Conservation (phyloP, 2,113 vertebrate genomes). For the Mus musculus region DNA sequence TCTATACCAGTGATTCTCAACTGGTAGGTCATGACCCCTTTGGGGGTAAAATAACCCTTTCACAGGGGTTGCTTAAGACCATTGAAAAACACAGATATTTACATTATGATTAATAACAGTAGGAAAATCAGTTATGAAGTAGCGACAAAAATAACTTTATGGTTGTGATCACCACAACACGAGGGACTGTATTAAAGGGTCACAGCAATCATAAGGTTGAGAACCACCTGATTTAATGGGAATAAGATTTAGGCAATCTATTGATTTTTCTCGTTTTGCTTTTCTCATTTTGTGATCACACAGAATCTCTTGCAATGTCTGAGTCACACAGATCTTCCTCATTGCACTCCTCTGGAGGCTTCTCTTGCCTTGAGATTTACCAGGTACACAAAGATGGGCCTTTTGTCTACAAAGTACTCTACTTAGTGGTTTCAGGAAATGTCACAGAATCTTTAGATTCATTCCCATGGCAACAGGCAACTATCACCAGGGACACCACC, state of each 20-base stretch:
- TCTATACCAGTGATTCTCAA: neutral
- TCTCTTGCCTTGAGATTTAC: neutral
- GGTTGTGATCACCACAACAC: neutral
- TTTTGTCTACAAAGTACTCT: slow-evolving; percentile 63
- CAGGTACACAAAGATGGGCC: slow-evolving; percentile 34
- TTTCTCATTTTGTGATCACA: neutral
- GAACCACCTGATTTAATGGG: neutral
- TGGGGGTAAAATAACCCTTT: neutral
- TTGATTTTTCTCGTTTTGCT: slow-evolving; percentile 14
- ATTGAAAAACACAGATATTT: neutral
- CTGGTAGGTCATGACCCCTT: neutral
- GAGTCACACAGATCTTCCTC: neutral
- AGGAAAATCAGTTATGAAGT: neutral
- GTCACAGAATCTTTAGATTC: slow-evolving; percentile 62
- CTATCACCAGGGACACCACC: neutral
- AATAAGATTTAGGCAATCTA: neutral
- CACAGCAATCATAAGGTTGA: neutral
- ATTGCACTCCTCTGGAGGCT: neutral
- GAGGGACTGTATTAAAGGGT: neutral
- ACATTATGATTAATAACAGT: neutral
- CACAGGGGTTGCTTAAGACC: neutral
- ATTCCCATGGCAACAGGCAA: slow-evolving; percentile 59
- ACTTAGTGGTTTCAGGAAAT: slow-evolving; percentile 59
- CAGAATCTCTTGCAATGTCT: neutral
- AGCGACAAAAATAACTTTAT: neutral